These are phyloP conservation scores for Leptopilina drosophilae DNA, from an alignment of 2,888 invertebrate species.

Conservation along the genomic window DNA sequence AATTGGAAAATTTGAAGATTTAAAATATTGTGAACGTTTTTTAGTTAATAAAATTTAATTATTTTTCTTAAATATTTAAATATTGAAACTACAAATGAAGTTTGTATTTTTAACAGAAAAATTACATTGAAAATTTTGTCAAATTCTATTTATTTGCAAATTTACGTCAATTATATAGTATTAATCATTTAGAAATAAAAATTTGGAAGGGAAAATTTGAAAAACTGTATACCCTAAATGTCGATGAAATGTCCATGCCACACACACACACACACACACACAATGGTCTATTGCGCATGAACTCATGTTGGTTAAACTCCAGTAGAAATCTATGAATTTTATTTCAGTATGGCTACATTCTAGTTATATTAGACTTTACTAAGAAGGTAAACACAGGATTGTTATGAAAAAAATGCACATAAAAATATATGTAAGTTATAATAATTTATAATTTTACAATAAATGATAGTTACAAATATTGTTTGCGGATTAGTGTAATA, in stretches of 20 bases:
- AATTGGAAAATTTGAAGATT: too few species aligned
- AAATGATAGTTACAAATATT: background rate
- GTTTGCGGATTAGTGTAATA: background rate
- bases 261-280: too few species aligned
- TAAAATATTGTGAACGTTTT: too few species aligned
- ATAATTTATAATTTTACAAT: background rate
- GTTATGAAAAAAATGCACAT: background rate
- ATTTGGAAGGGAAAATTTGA: background rate
- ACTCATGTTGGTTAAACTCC: constrained; percentile 12
- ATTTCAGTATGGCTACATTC: constrained; percentile 11
- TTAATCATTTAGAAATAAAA: too few species aligned
- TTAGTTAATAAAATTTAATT: too few species aligned
- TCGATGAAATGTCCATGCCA: background rate
- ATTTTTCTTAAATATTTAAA: too few species aligned
- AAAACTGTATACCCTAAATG: background rate
- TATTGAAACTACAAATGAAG: too few species aligned
- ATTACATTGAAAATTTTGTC: too few species aligned
- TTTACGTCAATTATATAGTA: too few species aligned
- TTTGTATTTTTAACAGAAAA: too few species aligned
- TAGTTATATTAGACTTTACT: background rate
- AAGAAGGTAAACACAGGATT: background rate
- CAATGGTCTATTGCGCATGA: background rate
- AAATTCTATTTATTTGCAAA: too few species aligned
- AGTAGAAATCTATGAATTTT: constrained; percentile 9
- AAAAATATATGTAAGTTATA: constrained; percentile 4